Evolutionary conservation across 1,140 invertebrate species (phyloP).

Genomic region (Brachystomella parvula): DNA sequence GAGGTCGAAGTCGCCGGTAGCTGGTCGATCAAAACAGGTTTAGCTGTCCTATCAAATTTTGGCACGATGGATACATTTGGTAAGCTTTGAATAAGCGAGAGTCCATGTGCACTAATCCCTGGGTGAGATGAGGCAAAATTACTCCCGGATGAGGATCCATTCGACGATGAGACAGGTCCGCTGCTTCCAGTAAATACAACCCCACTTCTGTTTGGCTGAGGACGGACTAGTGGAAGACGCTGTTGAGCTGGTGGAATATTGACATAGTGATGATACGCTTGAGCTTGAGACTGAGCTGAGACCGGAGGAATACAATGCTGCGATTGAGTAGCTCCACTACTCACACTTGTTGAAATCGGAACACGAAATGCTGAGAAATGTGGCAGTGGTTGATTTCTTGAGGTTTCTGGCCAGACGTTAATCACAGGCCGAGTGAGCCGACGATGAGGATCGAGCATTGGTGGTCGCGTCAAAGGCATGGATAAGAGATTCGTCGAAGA

Average conservation of each 20-base stretch:
- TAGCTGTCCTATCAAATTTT: slow-evolving; percentile 33
- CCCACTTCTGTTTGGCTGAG: too few relatives aligned
- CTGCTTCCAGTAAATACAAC: too few relatives aligned
- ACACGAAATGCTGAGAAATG: slow-evolving; percentile 35
- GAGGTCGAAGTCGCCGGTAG: slow-evolving; percentile 1
- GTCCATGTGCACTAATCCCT: slow-evolving; percentile 5
- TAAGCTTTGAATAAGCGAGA: slow-evolving; percentile 31
- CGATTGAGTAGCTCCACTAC: too few relatives aligned
- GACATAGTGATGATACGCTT: background rate
- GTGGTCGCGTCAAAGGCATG: slow-evolving; percentile 13
- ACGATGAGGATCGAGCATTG: background rate
- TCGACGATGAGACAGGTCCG: too few relatives aligned
- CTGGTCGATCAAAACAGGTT: slow-evolving; percentile 22
- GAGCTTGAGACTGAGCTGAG: background rate
- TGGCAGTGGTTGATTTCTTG: background rate
- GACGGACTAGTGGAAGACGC: too few relatives aligned
- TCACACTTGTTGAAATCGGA: slow-evolving; percentile 13
- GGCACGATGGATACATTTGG: slow-evolving; percentile 38
- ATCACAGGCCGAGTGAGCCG: background rate
- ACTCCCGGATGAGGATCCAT: background rate
- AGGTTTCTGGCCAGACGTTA: background rate
- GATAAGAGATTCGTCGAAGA: slow-evolving; percentile 7
- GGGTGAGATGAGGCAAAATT: slow-evolving; percentile 24
- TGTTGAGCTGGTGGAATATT: background rate
- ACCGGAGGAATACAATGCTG: too few relatives aligned